Evolutionary conservation across 2,888 invertebrate genomes (phyloP).

Genomic region (Antheraea assamensis): DNA sequence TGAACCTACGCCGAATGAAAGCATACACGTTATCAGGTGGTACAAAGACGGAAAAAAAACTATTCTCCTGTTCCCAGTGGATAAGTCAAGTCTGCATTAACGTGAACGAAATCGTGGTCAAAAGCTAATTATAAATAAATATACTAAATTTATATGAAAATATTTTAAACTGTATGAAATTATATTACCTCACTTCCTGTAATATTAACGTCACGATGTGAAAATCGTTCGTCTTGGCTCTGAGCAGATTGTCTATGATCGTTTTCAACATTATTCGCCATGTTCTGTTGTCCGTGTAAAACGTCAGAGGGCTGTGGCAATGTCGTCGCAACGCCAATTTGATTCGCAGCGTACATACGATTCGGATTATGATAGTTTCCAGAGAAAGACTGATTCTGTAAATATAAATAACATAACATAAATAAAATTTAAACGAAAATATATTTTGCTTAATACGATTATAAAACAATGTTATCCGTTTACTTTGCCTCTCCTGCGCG

Average conservation of each 20-base stretch:
- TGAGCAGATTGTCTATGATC: conserved; percentile 55
- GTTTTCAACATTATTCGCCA: conserved; percentile 46
- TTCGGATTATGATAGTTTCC: conserved; percentile 63
- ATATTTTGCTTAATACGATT: background rate
- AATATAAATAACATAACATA: conserved; percentile 18
- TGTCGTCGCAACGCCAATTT: conserved; percentile 77
- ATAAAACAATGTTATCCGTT: no score
- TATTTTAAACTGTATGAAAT: background rate
- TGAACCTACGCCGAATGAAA: no score
- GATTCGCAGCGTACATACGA: conserved; percentile 73
- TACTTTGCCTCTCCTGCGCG: no score
- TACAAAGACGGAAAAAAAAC: no score
- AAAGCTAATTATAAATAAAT: no score
- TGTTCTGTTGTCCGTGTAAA: conserved; percentile 46
- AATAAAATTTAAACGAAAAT: background rate
- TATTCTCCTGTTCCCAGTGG: no score
- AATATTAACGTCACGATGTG: conserved; percentile 51
- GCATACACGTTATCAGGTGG: no score
- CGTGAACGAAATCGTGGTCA: no score
- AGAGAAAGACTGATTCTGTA: conserved; percentile 59
- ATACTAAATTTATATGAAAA: background rate
- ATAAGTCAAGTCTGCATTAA: no score
- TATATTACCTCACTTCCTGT: conserved; percentile 54
- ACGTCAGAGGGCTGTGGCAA: conserved; percentile 64
- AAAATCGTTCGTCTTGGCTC: conserved; percentile 64